Base-by-base conservation (phyloP, 1,140 invertebrate genomes). In the Papilio machaon region DNA sequence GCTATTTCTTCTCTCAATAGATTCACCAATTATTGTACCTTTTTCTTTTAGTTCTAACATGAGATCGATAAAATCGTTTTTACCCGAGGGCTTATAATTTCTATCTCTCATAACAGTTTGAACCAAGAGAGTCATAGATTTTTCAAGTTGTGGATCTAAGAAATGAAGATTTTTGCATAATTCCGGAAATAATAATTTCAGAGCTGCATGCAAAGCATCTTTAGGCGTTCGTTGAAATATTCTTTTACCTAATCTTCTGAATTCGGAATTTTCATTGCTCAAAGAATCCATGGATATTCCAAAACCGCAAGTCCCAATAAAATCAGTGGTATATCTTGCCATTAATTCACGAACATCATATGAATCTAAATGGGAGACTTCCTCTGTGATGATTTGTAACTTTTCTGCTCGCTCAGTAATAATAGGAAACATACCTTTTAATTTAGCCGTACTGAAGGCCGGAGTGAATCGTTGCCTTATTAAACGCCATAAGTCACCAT, bases 371-470 rank as follows among this genome's bases (percentile, higher is more conserved):
- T 87, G 80, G 5, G 86, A 81, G 8, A 89, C 47, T 43, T 91
- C 86, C 11, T 92, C 88, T 2, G 95, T 83, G 75, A 93, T 87
- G 0, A 88, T 15, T 49, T 94, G 88, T n/a, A 95, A 89, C 79
- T 94, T 89, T 60, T 95, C 89, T 11, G 93, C 92, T 83, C 95
- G 93, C 3, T 92, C 86, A 7, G 93, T 92, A 58, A 96, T 94
- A 11, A 92, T 92, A 76, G 92, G 88, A 85, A 95, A 96, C 95
- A 96, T 96, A 17, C 87, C 94, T 84, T 95, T 96, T 84, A 97
- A 94, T 88, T 96, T 97, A 6, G 95, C 95, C 0, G 95, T 95
- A 38, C 95, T 96, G 84, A 97, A 97, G 0, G 95, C 95, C 5
- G 96, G 96, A 46, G 96, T 96, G 38, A 97, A 91, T 80, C 96